Evolutionary conservation across 2,113 vertebrate species (phyloP).

Genomic region (Lepus americanus): DNA sequence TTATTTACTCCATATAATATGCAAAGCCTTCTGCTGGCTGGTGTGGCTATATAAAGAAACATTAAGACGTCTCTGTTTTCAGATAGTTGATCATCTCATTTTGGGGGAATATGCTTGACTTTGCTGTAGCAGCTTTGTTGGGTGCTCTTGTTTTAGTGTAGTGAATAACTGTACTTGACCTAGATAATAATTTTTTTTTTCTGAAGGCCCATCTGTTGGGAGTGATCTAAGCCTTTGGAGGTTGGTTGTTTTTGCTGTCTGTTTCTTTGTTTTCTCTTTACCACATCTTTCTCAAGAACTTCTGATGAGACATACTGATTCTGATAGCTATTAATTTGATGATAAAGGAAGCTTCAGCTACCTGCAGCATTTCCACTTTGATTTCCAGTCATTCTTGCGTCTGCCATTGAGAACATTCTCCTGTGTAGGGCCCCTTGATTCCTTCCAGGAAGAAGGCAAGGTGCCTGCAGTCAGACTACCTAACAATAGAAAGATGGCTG

Average conservation of each 20-base stretch:
- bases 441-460: neutral
- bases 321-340: too few species aligned
- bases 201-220: neutral
- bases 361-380: neutral
- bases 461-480: neutral
- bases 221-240: too few species aligned
- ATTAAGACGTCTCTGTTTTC: neutral
- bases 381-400: neutral
- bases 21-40: neutral
- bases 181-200: neutral
- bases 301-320: neutral
- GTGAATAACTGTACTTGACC: neutral
- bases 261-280: neutral
- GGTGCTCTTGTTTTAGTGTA: neutral
- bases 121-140: neutral
- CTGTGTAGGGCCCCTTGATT: neutral
- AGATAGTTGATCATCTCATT: neutral
- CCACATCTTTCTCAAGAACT: neutral
- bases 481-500: neutral
- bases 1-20: neutral
- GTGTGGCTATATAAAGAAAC: neutral
- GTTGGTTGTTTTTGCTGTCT: too few species aligned
- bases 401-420: neutral
- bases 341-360: too few species aligned
- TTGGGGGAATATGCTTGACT: neutral